Evolutionary conservation across 2,797 vertebrate genomes (phyloP).

Genomic region (Coreius guichenoti): DNA sequence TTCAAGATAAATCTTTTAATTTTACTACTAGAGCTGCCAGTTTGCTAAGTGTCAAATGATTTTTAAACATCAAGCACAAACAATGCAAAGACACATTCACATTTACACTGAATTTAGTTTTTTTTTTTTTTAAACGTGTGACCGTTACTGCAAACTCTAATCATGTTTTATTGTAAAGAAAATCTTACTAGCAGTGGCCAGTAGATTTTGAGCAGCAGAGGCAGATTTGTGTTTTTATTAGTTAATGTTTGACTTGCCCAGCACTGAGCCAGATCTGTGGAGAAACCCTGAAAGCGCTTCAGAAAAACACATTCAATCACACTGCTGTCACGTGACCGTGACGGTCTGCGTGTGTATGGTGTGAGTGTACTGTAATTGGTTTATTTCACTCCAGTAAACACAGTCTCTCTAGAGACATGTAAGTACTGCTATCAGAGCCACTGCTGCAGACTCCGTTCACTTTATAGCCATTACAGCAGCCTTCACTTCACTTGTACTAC

Average conservation of each 20-base stretch:
- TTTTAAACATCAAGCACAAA: too few relatives aligned
- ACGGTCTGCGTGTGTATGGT: slow-evolving; percentile 51
- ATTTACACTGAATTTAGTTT: neutral
- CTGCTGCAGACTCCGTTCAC: neutral
- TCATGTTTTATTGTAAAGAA: neutral
- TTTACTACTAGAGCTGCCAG: too few relatives aligned
- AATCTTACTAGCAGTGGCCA: neutral
- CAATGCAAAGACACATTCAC: neutral
- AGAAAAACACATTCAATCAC: slow-evolving; percentile 71
- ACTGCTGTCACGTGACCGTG: slow-evolving; percentile 65
- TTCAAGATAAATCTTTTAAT: too few relatives aligned
- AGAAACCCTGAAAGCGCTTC: slow-evolving; percentile 41
- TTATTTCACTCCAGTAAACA: slow-evolving; percentile 53
- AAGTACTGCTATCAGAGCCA: slow-evolving; percentile 36
- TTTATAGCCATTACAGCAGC: slow-evolving; percentile 10
- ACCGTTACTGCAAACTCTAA: neutral
- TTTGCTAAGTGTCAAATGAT: too few relatives aligned
- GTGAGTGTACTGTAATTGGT: slow-evolving; percentile 25
- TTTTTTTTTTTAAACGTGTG: too few relatives aligned
- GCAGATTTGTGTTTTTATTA: slow-evolving; percentile 11
- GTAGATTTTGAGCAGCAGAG: neutral
- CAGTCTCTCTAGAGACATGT: slow-evolving; percentile 41
- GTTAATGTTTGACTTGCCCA: slow-evolving; percentile 47
- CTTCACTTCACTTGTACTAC: neutral
- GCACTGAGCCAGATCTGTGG: slow-evolving; percentile 50